A percentile compares a stretch with the other conserved stretches of the same genome.
Evolutionary conservation across 2,888 invertebrate species (phyloP).

Genomic region (Embidobia sp.): DNA sequence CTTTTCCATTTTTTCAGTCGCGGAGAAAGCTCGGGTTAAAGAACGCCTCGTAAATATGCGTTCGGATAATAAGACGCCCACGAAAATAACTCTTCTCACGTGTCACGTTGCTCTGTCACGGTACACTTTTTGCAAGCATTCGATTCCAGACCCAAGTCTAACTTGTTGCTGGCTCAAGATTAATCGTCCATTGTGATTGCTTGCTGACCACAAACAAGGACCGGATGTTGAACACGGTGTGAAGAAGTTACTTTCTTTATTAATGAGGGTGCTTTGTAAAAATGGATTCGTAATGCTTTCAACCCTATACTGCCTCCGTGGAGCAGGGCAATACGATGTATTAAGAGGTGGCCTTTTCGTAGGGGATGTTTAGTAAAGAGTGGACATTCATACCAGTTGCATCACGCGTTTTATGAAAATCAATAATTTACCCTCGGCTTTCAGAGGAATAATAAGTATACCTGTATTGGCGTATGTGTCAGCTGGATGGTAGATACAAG

Average conservation of each 20-base stretch:
- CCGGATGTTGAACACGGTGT: conserved; percentile 3
- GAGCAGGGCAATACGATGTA: conserved; percentile 69
- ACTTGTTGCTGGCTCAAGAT: too few relatives aligned
- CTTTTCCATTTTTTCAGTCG: neutral
- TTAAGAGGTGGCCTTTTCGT: conserved; percentile 31
- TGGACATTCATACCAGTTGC: conserved; percentile 25
- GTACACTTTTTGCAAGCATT: too few relatives aligned
- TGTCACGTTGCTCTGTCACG: too few relatives aligned
- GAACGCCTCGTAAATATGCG: too few relatives aligned
- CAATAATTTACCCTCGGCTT: conserved; percentile 27
- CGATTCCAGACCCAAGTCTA: too few relatives aligned
- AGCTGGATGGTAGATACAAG: too few relatives aligned
- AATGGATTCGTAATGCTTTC: conserved; percentile 70
- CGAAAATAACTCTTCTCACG: too few relatives aligned
- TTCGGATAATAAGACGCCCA: too few relatives aligned
- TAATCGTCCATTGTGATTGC: too few relatives aligned
- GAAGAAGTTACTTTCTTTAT: conserved; percentile 15
- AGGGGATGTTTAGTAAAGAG: conserved; percentile 40
- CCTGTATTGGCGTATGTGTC: neutral
- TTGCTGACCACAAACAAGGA: too few relatives aligned
- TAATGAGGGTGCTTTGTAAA: conserved; percentile 42
- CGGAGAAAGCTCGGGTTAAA: neutral
- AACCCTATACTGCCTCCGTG: conserved; percentile 72
- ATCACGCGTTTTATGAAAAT: conserved; percentile 32
- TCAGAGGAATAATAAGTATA: neutral